Conservation (phyloP, 2,888 invertebrate species). For the Epistrophe grossulariae region DNA sequence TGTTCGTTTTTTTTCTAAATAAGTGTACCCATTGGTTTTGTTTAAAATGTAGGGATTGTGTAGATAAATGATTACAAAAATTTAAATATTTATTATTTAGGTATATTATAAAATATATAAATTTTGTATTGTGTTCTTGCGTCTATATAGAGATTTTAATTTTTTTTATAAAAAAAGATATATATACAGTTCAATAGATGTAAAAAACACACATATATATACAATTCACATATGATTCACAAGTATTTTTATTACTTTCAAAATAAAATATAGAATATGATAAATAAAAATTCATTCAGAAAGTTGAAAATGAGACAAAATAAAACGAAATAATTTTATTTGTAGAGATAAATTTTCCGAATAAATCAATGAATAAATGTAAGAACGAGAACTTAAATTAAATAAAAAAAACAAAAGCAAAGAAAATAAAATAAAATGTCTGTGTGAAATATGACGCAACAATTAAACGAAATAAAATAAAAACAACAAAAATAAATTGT, state of each 20-base stretch:
- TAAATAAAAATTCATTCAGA: slow-evolving; percentile 33
- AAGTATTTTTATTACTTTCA: slow-evolving; percentile 74
- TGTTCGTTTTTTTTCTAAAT: slow-evolving; percentile 26
- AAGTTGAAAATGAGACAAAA: slow-evolving; percentile 12
- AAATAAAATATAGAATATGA: slow-evolving; percentile 57
- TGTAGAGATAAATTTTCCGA: slow-evolving; percentile 60
- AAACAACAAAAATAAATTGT: slow-evolving; percentile 47
- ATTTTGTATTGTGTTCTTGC: slow-evolving; percentile 64
- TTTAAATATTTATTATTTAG: slow-evolving; percentile 45
- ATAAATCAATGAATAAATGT: slow-evolving; percentile 28
- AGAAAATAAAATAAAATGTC: slow-evolving; percentile 26
- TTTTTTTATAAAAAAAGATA: slow-evolving; percentile 47
- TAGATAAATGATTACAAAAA: slow-evolving; percentile 63
- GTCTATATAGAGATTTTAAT: slow-evolving; percentile 37
- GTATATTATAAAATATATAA: slow-evolving; percentile 39
- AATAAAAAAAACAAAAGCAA: slow-evolving; percentile 25
- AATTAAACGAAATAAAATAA: slow-evolving; percentile 69
- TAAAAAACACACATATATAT: slow-evolving; percentile 51
- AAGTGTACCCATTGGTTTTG: background rate
- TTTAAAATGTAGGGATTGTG: slow-evolving; percentile 50
- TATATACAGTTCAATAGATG: slow-evolving; percentile 58
- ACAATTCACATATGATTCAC: slow-evolving; percentile 64
- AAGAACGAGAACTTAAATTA: slow-evolving; percentile 23
- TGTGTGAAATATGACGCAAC: slow-evolving; percentile 51
- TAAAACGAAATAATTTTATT: slow-evolving; percentile 53